phyloP scores from a whole-genome alignment of 2,888 invertebrate genomes.

The Azorinus chamasolen region DNA sequence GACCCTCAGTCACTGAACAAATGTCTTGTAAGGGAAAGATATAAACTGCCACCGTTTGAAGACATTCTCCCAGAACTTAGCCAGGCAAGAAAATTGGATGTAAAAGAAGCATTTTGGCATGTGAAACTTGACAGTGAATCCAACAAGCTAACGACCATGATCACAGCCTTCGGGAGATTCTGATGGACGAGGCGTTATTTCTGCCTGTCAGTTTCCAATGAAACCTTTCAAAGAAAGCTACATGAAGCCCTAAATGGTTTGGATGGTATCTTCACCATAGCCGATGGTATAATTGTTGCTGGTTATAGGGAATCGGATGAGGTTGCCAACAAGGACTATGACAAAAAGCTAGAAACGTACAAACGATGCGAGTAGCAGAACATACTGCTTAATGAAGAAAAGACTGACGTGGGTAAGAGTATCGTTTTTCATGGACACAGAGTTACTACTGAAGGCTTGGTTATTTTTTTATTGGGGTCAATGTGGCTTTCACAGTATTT shows the following conservation, averaged over 20 bases:
- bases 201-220: slow-evolving; percentile 63
- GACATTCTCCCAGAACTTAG: no score
- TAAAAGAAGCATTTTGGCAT: no score
- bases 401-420: slow-evolving; percentile 9
- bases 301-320: slow-evolving; percentile 34
- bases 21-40: slow-evolving; percentile 45
- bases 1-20: slow-evolving; percentile 62
- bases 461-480: no score
- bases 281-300: slow-evolving; percentile 55
- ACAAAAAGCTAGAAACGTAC: no score
- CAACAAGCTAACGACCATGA: slow-evolving; percentile 64
- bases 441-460: slow-evolving; percentile 47
- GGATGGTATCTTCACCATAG: slow-evolving; percentile 49
- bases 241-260: slow-evolving; percentile 56
- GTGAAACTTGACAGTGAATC: slow-evolving; percentile 54
- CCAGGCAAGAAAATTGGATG: slow-evolving; percentile 66
- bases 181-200: slow-evolving; percentile 54
- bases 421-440: slow-evolving; percentile 20
- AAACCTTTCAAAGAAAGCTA: slow-evolving; percentile 60
- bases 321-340: no score
- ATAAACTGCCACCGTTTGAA: slow-evolving; percentile 60
- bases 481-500: no score
- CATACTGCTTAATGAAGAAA: slow-evolving; percentile 50
- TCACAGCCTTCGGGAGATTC: slow-evolving; percentile 67
- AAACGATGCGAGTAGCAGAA: slow-evolving; percentile 37